Conservation (phyloP, 1,140 invertebrate species). For the Atta texana region DNA sequence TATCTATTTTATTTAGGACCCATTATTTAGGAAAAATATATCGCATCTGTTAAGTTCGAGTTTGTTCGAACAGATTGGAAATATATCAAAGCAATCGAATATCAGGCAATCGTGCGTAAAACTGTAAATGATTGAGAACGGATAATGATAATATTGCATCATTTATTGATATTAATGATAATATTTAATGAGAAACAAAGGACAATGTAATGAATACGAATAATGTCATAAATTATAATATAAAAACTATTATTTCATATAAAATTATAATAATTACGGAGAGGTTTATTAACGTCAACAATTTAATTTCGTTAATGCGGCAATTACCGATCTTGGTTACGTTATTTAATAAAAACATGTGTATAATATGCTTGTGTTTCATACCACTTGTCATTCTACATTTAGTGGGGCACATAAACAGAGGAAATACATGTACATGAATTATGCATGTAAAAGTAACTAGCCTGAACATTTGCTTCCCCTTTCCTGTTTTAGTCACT, state of each 20-base stretch:
- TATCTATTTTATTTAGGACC: background rate
- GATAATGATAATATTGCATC: background rate
- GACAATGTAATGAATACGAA: constrained; percentile 22
- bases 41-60: background rate
- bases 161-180: background rate
- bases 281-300: constrained; percentile 16
- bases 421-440: constrained; percentile 14
- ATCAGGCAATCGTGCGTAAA: background rate
- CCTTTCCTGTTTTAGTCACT: constrained; percentile 16
- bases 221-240: constrained; percentile 33
- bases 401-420: constrained; percentile 14
- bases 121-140: background rate
- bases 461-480: constrained; percentile 3
- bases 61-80: background rate
- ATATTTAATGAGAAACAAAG: constrained; percentile 42
- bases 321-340: constrained; percentile 26
- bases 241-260: constrained; percentile 35
- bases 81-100: constrained; percentile 8
- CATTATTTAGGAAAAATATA: background rate
- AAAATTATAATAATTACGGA: constrained; percentile 37
- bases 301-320: constrained; percentile 31
- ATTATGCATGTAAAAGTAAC: constrained; percentile 34
- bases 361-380: background rate
- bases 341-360: constrained; percentile 29
- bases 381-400: background rate